phyloP scores from a whole-genome alignment of 2,888 invertebrate species.

The Cacoxenus indagator region DNA sequence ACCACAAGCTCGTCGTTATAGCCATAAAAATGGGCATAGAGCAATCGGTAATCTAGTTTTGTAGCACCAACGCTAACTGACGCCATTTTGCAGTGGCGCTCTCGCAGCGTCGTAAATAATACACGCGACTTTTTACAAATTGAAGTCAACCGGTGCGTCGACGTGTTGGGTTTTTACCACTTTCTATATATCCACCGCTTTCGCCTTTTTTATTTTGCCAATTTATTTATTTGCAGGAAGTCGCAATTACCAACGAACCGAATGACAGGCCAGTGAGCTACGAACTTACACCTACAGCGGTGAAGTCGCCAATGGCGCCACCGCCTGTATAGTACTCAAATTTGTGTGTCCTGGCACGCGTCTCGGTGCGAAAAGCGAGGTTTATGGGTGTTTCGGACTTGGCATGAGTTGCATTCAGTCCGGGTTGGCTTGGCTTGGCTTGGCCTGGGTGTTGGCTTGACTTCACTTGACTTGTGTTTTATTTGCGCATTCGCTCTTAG shows the following conservation, averaged over 20 bases:
- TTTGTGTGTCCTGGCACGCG: neutral
- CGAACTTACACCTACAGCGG: neutral
- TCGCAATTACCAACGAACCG: constrained; percentile 50
- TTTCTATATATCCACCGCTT: constrained; percentile 19
- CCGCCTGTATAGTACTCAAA: neutral
- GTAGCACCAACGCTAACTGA: neutral
- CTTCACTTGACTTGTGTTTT: neutral
- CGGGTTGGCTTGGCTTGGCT: neutral
- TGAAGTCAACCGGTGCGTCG: constrained; percentile 48
- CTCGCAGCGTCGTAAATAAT: constrained; percentile 46
- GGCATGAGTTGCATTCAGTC: neutral
- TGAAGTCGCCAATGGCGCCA: neutral
- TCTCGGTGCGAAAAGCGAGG: neutral
- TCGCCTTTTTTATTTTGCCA: constrained; percentile 36
- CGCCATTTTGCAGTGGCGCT: neutral
- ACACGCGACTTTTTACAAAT: constrained; percentile 59
- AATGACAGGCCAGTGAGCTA: constrained; percentile 23
- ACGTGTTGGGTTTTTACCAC: neutral
- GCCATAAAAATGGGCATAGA: neutral
- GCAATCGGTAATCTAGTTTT: constrained; percentile 2
- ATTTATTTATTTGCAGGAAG: constrained; percentile 50
- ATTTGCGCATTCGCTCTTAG: neutral
- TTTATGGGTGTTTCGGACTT: neutral
- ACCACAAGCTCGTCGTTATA: constrained; percentile 49
- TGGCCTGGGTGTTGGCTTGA: neutral